Base-by-base conservation (phyloP, 2,113 vertebrate species). In the Prolemur simus region DNA sequence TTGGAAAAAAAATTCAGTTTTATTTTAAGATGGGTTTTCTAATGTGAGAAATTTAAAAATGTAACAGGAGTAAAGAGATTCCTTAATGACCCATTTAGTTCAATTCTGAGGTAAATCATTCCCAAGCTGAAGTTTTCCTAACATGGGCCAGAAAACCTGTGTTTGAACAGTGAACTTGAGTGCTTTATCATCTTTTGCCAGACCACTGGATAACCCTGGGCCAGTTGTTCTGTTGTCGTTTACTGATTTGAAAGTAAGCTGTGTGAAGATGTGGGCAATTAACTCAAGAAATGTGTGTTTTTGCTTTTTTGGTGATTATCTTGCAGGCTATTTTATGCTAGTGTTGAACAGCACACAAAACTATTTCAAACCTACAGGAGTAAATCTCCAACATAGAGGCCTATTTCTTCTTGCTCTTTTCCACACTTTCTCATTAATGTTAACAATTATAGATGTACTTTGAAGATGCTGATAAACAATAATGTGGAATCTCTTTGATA, bases 1-100 rank as follows among this genome's bases (percentile, higher is more conserved):
- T 91, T 91, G 85, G 92, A 87, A 94, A 89, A 66, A 94, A 89
- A 66, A 60, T 69, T 47, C 14, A 80, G 2, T 87, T 86, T 66
- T 54, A 68, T 95, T 96, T 92, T 91, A 83, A 78, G 32, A 66
- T 93, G n/a, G 6, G 2, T 64, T 96, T 94, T 80, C 56, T 92
- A 76, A 37, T 60, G 42, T 68, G 69, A 82, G 47, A 94, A 94
- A 74, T 68, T 45, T 5, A 39, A 91, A 94, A 37, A 60, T 92
- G 27, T 56, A 69, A 27, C 42, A 56, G 23, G 89, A 91, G 29
- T 64, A 56, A 58, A 91, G 74, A 54, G 23, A 85, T 84, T 52
- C 45, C 20, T 37, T 76, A 85, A 54, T 73, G 92, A 27, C 25
- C 29, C 34, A 5, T 47, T 83, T 91, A 81, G 42, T 18, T 94